These are phyloP conservation scores for Lemur catta DNA, from an alignment of 2,797 vertebrate species.

Conservation along the genomic window DNA sequence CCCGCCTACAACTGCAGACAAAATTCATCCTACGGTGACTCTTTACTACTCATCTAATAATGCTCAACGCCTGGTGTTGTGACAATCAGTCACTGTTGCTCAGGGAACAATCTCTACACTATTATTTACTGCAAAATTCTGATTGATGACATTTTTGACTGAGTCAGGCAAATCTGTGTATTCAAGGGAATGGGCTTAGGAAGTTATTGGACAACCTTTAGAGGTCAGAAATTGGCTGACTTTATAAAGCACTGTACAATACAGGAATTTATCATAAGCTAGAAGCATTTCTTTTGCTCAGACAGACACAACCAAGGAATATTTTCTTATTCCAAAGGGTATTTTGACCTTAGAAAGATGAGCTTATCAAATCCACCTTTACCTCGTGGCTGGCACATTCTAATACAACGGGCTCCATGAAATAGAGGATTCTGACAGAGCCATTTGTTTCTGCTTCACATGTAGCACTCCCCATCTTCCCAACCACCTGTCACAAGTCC, in stretches of 20 bases:
- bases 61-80: conserved; percentile 9
- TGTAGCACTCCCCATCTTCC: neutral
- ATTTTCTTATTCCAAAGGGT: neutral
- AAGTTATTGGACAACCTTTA: conserved; percentile 44
- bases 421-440: neutral
- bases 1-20: neutral
- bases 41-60: conserved; percentile 62
- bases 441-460: conserved; percentile 24
- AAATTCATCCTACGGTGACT: neutral
- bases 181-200: conserved; percentile 52
- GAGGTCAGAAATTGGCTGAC: conserved; percentile 37
- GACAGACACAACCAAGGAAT: conserved; percentile 15
- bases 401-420: neutral
- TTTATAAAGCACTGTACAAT: neutral
- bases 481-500: neutral
- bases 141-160: conserved; percentile 50
- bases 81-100: conserved; percentile 30
- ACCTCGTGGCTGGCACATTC: neutral
- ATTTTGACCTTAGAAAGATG: conserved; percentile 36
- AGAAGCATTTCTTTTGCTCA: conserved; percentile 41
- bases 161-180: conserved; percentile 35
- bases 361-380: conserved; percentile 53
- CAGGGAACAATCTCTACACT: conserved; percentile 36
- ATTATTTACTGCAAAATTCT: conserved; percentile 55
- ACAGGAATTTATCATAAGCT: conserved; percentile 27